Evolutionary conservation across 2,888 invertebrate species (phyloP), one percentile per base, ranked within the genome.

Genomic region (Clanis bilineata): DNA sequence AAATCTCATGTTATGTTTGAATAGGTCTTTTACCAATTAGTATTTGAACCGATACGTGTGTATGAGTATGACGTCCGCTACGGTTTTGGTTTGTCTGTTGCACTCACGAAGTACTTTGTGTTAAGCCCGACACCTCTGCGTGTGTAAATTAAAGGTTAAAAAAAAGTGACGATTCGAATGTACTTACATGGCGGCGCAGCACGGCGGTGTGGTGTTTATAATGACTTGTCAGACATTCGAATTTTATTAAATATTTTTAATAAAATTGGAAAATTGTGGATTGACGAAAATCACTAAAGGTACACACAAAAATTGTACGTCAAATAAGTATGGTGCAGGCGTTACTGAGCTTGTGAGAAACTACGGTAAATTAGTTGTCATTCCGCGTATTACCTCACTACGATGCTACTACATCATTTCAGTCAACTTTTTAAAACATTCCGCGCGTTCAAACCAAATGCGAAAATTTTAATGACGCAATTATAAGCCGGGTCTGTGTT

Each of bases 21-120:
- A 85, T 87, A 90, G 90, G 91, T 85, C 90, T 90, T 88, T 90
- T 88, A 90, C 88, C 88, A 90, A 91, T 90, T 90, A 90, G 88
- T 89, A 87, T 91, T 90, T 88, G 86, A 86, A 90, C 88, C 88
- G 86, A 88, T 86, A 85, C 69, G 69, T 72, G 70, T 82, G 70
- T 82, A 88, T 75, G 82, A 85, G 70, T 82, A 88, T 75, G 82
- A 85, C 76, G 79, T 81, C 78, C 72, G 80, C 73, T 73, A 78
- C 73, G 76, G 76, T 78, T 66, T 71, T 76, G 77, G 81, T 80
- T 83, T 80, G 85, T 80, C 79, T 81, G 82, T 79, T 79, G 77
- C 77, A 71, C 77, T 78, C 79, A 76, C 78, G 77, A 73, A 77
- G 79, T 51, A 51, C 51, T 61, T 44, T 61, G 61, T 57, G 43